phyloP scores from a whole-genome alignment of 2,888 invertebrate genomes.

The Apotomis turbidana region DNA sequence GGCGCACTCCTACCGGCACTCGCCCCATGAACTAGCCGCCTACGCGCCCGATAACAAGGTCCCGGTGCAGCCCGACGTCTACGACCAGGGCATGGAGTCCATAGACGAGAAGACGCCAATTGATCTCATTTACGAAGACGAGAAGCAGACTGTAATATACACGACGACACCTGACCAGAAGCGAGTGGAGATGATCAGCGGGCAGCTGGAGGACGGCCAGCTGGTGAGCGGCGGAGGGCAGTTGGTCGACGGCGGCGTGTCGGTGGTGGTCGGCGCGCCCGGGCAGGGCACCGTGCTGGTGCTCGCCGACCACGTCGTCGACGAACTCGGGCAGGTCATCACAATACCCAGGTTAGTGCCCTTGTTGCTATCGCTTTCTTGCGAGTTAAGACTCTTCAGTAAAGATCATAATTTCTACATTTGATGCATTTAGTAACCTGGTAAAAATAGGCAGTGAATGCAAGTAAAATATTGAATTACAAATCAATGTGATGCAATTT shows the following conservation, averaged over 20 bases:
- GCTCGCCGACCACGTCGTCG: slow-evolving; percentile 88
- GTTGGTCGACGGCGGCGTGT: slow-evolving; percentile 80
- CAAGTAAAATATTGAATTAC: not conserved
- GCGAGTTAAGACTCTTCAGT: too few relatives aligned
- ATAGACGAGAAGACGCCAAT: slow-evolving; percentile 89
- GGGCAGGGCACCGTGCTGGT: slow-evolving; percentile 87
- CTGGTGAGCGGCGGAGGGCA: slow-evolving; percentile 79
- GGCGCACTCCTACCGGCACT: slow-evolving; percentile 84
- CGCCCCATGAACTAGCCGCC: slow-evolving; percentile 79
- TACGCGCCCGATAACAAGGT: slow-evolving; percentile 84
- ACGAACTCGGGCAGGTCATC: slow-evolving; percentile 87
- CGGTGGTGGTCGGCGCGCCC: slow-evolving; percentile 78
- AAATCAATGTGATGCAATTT: slow-evolving; percentile 26
- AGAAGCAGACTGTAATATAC: slow-evolving; percentile 93
- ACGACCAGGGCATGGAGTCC: slow-evolving; percentile 79
- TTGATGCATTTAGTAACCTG: not conserved
- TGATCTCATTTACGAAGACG: slow-evolving; percentile 92
- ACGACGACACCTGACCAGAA: slow-evolving; percentile 91
- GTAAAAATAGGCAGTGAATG: not conserved
- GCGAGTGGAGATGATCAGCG: slow-evolving; percentile 90
- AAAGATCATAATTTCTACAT: too few relatives aligned
- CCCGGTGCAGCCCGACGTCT: slow-evolving; percentile 81
- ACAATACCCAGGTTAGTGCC: slow-evolving; percentile 85
- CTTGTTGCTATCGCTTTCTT: not conserved
- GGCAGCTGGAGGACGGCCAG: slow-evolving; percentile 85